These are phyloP conservation scores for Rhyacophila evoluta DNA, from an alignment of 2,888 invertebrate genomes.

Conservation along the genomic window DNA sequence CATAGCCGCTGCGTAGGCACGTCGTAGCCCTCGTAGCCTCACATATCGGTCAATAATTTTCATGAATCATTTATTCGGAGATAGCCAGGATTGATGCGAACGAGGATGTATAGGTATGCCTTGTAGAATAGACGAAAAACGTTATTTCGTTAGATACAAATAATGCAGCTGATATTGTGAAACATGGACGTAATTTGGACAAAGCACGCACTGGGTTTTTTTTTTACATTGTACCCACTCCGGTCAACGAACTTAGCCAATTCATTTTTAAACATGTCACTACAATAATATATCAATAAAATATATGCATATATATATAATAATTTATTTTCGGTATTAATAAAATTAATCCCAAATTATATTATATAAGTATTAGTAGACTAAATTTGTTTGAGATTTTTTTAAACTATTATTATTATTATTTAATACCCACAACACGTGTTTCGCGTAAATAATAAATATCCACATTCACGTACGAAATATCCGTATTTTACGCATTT, in stretches of 20 bases:
- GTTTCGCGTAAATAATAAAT: no score
- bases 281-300: no score
- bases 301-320: no score
- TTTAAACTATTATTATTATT: no score
- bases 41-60: conserved; percentile 47
- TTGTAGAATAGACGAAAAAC: background rate
- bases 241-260: background rate
- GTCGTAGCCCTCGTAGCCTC: conserved; percentile 55
- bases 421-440: no score
- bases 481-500: no score
- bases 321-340: no score
- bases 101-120: background rate
- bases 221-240: background rate
- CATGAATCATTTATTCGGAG: conserved; percentile 55
- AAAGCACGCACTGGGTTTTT: background rate
- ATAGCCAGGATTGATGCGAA: conserved; percentile 55
- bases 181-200: background rate
- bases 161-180: background rate
- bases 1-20: conserved; percentile 57
- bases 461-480: no score
- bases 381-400: no score
- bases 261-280: background rate
- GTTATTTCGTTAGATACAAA: background rate
- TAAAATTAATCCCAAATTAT: no score
- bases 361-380: no score